Conservation (phyloP, 2,888 invertebrate genomes). For the Agrochola circellaris region DNA sequence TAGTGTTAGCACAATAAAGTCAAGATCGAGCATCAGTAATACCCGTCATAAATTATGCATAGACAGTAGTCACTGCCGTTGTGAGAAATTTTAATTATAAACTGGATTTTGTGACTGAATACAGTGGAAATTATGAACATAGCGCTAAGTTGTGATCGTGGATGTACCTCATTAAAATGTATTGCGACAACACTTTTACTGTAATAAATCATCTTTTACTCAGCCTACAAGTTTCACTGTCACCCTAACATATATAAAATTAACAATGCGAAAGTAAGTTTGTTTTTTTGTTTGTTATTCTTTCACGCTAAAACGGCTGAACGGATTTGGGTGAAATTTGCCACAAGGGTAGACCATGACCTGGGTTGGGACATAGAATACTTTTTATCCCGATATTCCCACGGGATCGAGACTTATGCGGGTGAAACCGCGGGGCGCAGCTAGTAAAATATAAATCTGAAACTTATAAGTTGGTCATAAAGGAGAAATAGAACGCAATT, state of each 20-base stretch:
- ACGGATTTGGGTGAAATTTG: too few relatives aligned
- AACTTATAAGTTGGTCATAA: constrained; percentile 3
- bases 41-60: constrained; percentile 28
- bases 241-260: neutral
- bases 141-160: constrained; percentile 13
- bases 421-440: too few relatives aligned
- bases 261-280: too few relatives aligned
- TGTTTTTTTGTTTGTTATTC: too few relatives aligned
- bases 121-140: constrained; percentile 14
- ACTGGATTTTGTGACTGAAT: constrained; percentile 2
- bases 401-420: too few relatives aligned
- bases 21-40: constrained; percentile 19
- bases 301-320: too few relatives aligned
- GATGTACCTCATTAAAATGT: constrained; percentile 10
- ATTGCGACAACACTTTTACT: constrained; percentile 24
- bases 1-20: constrained; percentile 25
- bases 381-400: too few relatives aligned
- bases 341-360: too few relatives aligned
- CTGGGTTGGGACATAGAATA: too few relatives aligned
- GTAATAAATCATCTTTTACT: constrained; percentile 48
- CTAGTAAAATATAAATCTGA: constrained; percentile 13
- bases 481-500: constrained; percentile 16
- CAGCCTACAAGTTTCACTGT: constrained; percentile 41
- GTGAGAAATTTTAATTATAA: constrained; percentile 26
- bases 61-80: constrained; percentile 1